These are phyloP conservation scores for Raja brachyura DNA, from an alignment of 2,113 vertebrate species.

Conservation along the genomic window DNA sequence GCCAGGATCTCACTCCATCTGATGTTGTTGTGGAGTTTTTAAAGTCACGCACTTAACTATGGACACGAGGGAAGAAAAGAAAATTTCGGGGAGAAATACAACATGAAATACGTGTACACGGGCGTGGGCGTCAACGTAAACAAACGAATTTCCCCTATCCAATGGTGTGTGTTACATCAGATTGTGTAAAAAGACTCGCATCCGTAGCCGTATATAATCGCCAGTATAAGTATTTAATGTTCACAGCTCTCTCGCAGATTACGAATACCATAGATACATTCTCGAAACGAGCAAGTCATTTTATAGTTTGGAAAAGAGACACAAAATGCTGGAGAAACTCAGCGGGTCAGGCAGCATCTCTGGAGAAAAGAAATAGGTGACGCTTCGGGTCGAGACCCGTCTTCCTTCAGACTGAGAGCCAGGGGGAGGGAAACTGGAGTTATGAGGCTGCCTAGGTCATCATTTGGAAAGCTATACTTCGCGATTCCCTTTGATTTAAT, in stretches of 20 bases:
- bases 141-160: not conserved
- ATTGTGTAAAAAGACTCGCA: not conserved
- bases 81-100: not conserved
- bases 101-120: not conserved
- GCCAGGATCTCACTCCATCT: not conserved
- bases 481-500: not conserved
- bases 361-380: no score
- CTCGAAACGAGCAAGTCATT: not conserved
- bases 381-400: no score
- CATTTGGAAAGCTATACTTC: not conserved
- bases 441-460: no score
- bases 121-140: constrained; percentile 28
- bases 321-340: no score
- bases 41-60: not conserved
- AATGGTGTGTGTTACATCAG: not conserved
- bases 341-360: no score
- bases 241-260: not conserved
- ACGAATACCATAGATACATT: not conserved
- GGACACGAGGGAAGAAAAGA: not conserved
- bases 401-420: no score
- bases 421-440: no score
- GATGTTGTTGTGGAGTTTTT: not conserved
- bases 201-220: not conserved
- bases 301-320: not conserved
- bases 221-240: not conserved